Evolutionary conservation across 1,140 invertebrate species (phyloP), one percentile per base, ranked within the genome.

Genomic region (Drosophila sucinea): DNA sequence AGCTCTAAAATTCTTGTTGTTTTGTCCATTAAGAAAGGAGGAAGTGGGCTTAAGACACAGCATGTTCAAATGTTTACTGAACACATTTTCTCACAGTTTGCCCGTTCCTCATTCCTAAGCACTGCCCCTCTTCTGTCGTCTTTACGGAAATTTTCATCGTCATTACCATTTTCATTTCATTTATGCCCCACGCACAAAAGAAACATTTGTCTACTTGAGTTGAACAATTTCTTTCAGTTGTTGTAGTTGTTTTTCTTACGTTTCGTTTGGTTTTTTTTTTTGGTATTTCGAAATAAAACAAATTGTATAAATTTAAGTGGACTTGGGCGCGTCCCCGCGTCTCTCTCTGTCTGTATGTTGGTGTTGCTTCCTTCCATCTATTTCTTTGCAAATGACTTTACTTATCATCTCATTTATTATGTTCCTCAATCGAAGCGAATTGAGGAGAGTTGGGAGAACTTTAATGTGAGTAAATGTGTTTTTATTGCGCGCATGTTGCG

Each of bases 271-370:
- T 4, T 29, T 55, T 1, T 55, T 3, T 57, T 33, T 57, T 57
- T 17, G 55, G 55, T 69, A 66, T 77, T 63, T 79, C 71, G 63
- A 82, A 86, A 86, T 79, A 70, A 82, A 73, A 82, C 71, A 86
- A 86, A 86, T 86, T 87, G 83, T 82, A 71, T 54, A 72, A 79
- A 82, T 79, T 79, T 73, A 81, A 87, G 79, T 82, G 67, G 71
- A 57, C 64, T 56, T 41, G n/a, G 17, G 3, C 23, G 23, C 44
- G 17, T 44, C 35, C 61, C 61, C 4, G 8, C 4, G 4, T 35
- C 38, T 51, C 35, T 61, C 33, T 40, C 5, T 25, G 6, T 27
- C 38, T 73, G 54, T 5, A 10, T 10, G 6, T 38, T 33, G 35
- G n/a, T 62, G 33, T 32, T 7, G 41, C 33, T 56, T 23, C 30